A percentile compares a stretch with the other conserved stretches of the same genome.
These are phyloP conservation scores for Emydocephalus ijimae DNA, from an alignment of 2,113 vertebrate species.

Conservation along the genomic window DNA sequence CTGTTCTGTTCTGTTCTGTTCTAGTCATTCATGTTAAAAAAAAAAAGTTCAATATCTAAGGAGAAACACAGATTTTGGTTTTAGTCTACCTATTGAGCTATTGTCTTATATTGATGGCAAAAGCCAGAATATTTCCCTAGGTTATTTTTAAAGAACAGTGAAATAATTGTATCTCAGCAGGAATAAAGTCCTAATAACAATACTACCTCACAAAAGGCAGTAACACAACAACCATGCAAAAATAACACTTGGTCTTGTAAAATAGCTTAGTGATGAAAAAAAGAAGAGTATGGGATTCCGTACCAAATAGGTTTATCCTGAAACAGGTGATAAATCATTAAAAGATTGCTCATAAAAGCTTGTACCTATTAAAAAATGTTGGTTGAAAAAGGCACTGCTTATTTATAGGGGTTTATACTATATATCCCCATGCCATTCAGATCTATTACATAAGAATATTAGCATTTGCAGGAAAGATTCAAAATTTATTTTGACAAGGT, in stretches of 20 bases:
- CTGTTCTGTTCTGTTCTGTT: neutral
- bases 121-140: neutral
- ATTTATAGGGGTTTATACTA: neutral
- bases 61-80: neutral
- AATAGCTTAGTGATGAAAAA: neutral
- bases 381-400: neutral
- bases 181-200: neutral
- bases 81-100: neutral
- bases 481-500: constrained; percentile 33
- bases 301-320: neutral
- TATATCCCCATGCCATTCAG: neutral
- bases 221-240: neutral
- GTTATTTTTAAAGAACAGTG: neutral
- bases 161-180: neutral
- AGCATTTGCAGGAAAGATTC: constrained; percentile 21
- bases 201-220: neutral
- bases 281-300: neutral
- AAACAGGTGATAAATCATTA: neutral
- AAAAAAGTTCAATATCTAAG: neutral
- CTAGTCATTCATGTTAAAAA: neutral
- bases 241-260: neutral
- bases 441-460: constrained; percentile 6
- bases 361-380: neutral
- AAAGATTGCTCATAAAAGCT: neutral
- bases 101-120: neutral